Conservation (phyloP, 2,113 vertebrate genomes). For the Ondatra zibethicus region DNA sequence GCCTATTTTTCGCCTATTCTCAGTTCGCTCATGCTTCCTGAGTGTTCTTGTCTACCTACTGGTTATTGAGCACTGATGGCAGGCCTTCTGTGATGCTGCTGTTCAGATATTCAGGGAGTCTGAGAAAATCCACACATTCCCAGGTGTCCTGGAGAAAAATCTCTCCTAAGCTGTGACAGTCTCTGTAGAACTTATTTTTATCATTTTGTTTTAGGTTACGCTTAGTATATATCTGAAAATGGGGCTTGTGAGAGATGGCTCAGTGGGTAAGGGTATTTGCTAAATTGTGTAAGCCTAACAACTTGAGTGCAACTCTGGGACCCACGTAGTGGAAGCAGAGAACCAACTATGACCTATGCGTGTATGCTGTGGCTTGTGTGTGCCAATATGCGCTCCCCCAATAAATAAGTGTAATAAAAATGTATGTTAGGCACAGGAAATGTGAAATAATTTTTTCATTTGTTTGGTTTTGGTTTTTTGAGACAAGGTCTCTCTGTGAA, state of each 20-base stretch:
- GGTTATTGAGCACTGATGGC: background rate
- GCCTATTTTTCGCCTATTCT: background rate
- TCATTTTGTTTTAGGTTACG: background rate
- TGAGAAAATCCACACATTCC: background rate
- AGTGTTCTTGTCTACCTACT: too few relatives aligned
- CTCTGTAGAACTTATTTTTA: background rate
- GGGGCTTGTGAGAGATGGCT: background rate
- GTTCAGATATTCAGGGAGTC: background rate
- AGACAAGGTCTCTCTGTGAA: too few relatives aligned
- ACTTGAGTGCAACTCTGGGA: background rate
- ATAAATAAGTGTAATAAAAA: background rate
- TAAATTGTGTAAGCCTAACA: background rate
- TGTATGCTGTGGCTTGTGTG: background rate
- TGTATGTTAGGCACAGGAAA: background rate
- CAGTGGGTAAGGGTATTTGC: background rate
- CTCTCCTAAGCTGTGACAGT: background rate
- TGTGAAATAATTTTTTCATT: background rate
- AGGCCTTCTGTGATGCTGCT: background rate
- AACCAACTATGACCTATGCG: background rate
- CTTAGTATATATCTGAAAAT: background rate
- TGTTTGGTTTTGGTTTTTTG: too few relatives aligned
- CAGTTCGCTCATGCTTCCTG: fast-evolving
- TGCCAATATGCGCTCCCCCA: too few relatives aligned
- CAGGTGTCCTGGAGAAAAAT: background rate
- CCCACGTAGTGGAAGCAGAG: background rate